These are phyloP conservation scores for Nyctibius bracteatus DNA, from an alignment of 2,113 vertebrate genomes.

Conservation along the genomic window DNA sequence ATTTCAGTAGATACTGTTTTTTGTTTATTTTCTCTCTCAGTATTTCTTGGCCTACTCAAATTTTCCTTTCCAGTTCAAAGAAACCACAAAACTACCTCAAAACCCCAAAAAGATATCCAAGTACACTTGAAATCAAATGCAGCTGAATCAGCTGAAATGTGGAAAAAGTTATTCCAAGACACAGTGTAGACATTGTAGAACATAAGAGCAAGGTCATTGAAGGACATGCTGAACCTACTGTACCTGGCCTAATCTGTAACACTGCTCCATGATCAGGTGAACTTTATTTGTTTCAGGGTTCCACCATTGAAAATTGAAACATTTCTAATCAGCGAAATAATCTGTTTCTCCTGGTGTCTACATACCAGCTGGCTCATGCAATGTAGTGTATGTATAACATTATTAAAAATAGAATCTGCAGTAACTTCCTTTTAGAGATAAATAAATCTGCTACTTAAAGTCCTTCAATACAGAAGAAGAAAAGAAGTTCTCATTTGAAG, in stretches of 20 bases:
- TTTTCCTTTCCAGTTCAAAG: background rate
- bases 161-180: background rate
- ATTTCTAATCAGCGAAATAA: background rate
- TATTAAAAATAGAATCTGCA: background rate
- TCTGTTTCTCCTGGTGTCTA: background rate
- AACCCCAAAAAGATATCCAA: background rate
- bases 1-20: background rate
- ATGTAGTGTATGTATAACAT: background rate
- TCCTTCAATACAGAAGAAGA: background rate
- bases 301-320: background rate
- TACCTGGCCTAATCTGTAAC: background rate
- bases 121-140: background rate
- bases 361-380: background rate
- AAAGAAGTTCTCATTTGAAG: background rate
- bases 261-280: background rate
- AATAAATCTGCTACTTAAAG: background rate
- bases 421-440: background rate
- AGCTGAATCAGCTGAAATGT: background rate
- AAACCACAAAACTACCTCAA: background rate
- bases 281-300: background rate
- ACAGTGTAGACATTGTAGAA: background rate
- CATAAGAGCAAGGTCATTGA: background rate
- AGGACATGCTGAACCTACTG: background rate
- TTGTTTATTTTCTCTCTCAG: background rate
- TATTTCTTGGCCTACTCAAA: background rate